Base-by-base conservation (phyloP, 2,797 vertebrate genomes). In the Muscicapa comitata region DNA sequence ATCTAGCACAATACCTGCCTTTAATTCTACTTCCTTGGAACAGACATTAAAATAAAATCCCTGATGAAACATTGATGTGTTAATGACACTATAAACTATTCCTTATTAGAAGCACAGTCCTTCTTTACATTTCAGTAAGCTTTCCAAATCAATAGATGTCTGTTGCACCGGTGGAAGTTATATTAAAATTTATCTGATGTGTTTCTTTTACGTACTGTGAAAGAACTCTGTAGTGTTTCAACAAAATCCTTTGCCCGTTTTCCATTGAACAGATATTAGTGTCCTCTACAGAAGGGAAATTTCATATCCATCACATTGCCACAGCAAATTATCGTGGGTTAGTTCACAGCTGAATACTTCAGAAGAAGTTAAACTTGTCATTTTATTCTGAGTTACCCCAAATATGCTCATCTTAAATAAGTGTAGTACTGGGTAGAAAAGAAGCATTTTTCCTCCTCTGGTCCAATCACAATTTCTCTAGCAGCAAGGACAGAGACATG, bases 101-200 rank as follows among this genome's bases (percentile, higher is more conserved):
- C 61, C 66, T 84, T 91, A 78, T 88, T 94, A 94, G 55, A 65
- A 94, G 13, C 58, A 35, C 42, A 18, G 42, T 47, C 58, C 16
- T 86, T 57, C n/a, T 9, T 77, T 57, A 91, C 67, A 81, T 96
- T 93, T 93, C 88, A 92, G 75, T 92, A 90, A 93, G 51, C 23
- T 76, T 88, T 86, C 29, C 68, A 71, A 93, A 95, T 96, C 80
- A 57, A 71, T 89, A 92, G 16, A n/a, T 75, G 25, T 63, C 48
- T 12, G 7, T 67, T 85, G 29, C 13, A 76, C 13, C 1, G 2
- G 13, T 48, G 40, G 47, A 76, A 84, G 40, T 35, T 40, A 33
- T 33, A 79, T 68, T 86, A 84, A 76, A 84, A 82, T 94, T 40
- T 85, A 67, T 78, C 61, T 92, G 37, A 10, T 90, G 42, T 62